These are phyloP conservation scores for Elanus axillaris DNA, from an alignment of 2,113 vertebrate species.

Conservation along the genomic window DNA sequence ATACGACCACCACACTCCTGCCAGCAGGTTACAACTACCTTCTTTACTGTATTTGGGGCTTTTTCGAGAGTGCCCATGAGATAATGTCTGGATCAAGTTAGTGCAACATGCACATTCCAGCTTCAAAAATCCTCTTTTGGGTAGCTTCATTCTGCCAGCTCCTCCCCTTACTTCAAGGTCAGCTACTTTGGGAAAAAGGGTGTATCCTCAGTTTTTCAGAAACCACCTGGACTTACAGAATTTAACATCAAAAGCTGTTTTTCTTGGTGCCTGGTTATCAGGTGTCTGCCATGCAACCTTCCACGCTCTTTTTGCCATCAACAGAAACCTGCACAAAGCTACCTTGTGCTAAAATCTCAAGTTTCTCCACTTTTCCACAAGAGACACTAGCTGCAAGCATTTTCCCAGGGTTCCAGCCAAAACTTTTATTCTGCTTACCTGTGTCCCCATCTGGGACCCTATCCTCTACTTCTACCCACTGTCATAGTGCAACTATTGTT, in stretches of 20 bases:
- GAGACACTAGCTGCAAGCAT: slow-evolving; percentile 47
- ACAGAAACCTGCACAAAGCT: slow-evolving; percentile 65
- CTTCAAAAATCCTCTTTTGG: neutral
- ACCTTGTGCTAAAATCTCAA: slow-evolving; percentile 65
- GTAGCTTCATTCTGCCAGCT: neutral
- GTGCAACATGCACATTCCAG: neutral
- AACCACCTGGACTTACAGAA: neutral
- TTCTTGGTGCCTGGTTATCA: slow-evolving; percentile 22
- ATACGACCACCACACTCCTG: neutral
- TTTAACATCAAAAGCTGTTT: slow-evolving; percentile 27
- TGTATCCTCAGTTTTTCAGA: neutral
- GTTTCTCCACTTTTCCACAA: slow-evolving; percentile 65
- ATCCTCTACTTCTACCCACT: neutral
- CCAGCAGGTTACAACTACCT: neutral
- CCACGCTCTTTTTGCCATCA: slow-evolving; percentile 26
- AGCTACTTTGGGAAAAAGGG: neutral
- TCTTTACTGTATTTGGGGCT: neutral
- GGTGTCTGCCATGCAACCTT: slow-evolving; percentile 32
- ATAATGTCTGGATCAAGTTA: neutral
- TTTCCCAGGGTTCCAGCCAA: slow-evolving; percentile 79
- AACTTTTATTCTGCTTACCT: slow-evolving; percentile 51
- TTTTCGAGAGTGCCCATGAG: neutral
- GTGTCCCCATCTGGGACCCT: slow-evolving; percentile 22
- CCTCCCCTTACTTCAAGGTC: neutral
- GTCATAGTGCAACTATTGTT: slow-evolving; percentile 63